Conservation (phyloP, 2,797 vertebrate genomes). For the Nannoperca australis region DNA sequence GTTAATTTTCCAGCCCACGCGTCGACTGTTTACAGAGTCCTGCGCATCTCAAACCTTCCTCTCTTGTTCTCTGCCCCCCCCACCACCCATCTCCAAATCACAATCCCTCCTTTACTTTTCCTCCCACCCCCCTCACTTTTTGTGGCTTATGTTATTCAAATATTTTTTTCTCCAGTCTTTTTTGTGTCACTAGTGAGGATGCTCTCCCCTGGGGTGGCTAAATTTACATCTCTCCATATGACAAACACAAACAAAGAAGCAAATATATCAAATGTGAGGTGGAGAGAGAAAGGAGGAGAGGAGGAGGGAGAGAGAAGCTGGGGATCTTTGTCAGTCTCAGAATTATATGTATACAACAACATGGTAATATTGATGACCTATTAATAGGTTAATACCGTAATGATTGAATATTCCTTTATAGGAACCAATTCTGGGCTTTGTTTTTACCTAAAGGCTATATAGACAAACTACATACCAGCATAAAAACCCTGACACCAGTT, state of each 20-base stretch:
- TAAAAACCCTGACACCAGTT: slow-evolving; percentile 30
- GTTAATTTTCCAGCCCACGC: slow-evolving; percentile 85
- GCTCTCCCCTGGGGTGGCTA: slow-evolving; percentile 82
- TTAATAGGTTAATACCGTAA: slow-evolving; percentile 52
- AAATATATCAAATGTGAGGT: slow-evolving; percentile 80
- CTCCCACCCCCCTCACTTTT: slow-evolving; percentile 67
- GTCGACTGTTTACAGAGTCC: slow-evolving; percentile 83
- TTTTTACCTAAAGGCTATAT: slow-evolving; percentile 35
- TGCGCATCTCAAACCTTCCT: slow-evolving; percentile 76
- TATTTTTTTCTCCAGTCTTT: slow-evolving; percentile 68
- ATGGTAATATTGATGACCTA: slow-evolving; percentile 45
- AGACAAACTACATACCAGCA: neutral
- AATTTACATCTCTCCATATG: slow-evolving; percentile 84
- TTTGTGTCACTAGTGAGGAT: slow-evolving; percentile 79
- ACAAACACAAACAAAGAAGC: slow-evolving; percentile 85
- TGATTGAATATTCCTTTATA: slow-evolving; percentile 18
- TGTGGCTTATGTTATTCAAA: slow-evolving; percentile 80
- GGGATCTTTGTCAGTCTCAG: slow-evolving; percentile 61
- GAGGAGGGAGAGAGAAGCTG: slow-evolving; percentile 35
- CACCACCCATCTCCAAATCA: slow-evolving; percentile 55
- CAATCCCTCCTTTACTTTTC: slow-evolving; percentile 71
- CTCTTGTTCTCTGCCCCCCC: slow-evolving; percentile 59
- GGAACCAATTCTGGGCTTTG: slow-evolving; percentile 3
- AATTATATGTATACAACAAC: slow-evolving; percentile 48
- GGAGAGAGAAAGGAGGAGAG: slow-evolving; percentile 36